phyloP scores from a whole-genome alignment of 2,888 invertebrate genomes.

The Laspeyria flexula region DNA sequence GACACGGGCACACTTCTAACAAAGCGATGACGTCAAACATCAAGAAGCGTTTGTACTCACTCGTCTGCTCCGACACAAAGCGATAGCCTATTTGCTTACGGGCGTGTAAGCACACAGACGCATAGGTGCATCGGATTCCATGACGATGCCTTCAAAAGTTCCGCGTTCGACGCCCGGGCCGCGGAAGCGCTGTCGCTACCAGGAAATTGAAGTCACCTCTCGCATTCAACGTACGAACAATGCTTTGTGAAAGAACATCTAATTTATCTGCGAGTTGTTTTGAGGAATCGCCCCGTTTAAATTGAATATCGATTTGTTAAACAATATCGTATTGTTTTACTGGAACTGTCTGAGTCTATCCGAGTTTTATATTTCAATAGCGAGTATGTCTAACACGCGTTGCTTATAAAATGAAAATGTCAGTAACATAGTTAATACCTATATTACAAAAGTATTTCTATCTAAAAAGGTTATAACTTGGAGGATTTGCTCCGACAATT shows the following conservation, averaged over 20 bases:
- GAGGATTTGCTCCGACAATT: too few species aligned
- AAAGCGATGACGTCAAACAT: background rate
- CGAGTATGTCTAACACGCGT: background rate
- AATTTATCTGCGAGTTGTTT: slow-evolving; percentile 81
- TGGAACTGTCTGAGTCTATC: slow-evolving; percentile 36
- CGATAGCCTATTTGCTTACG: slow-evolving; percentile 75
- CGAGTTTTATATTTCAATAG: slow-evolving; percentile 2
- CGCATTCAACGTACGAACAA: slow-evolving; percentile 70
- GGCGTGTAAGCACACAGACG: slow-evolving; percentile 67
- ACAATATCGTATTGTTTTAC: slow-evolving; percentile 52
- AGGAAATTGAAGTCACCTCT: slow-evolving; percentile 85
- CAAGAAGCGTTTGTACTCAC: slow-evolving; percentile 4
- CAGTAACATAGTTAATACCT: background rate
- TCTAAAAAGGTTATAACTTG: too few species aligned
- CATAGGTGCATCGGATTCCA: slow-evolving; percentile 77
- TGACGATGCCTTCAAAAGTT: slow-evolving; percentile 78
- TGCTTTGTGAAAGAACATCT: slow-evolving; percentile 84
- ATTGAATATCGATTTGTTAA: slow-evolving; percentile 79
- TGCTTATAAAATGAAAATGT: slow-evolving; percentile 8
- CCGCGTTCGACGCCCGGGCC: slow-evolving; percentile 62
- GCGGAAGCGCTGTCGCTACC: slow-evolving; percentile 67
- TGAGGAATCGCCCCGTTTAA: slow-evolving; percentile 70
- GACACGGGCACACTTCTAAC: background rate
- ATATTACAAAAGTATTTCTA: too few species aligned
- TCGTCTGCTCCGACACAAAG: slow-evolving; percentile 43